phyloP scores from a whole-genome alignment of 2,113 vertebrate genomes.

The Hydropotes inermis region DNA sequence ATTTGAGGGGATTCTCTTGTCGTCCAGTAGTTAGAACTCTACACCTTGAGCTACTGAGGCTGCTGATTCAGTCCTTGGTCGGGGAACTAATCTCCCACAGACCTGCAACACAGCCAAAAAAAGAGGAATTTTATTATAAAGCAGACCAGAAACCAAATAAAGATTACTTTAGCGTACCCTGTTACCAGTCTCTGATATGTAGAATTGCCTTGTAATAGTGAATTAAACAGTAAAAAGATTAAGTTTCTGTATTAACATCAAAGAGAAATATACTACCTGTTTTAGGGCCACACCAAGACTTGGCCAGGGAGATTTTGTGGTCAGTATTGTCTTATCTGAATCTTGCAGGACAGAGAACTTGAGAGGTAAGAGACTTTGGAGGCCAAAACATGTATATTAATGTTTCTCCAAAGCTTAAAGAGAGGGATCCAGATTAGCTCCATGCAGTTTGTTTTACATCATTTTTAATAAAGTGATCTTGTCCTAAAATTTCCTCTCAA shows the following conservation, averaged over 20 bases:
- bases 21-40: background rate
- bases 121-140: background rate
- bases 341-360: background rate
- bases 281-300: background rate
- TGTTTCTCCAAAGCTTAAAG: background rate
- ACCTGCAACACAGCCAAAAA: background rate
- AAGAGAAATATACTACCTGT: background rate
- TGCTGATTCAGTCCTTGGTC: background rate
- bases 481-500: background rate
- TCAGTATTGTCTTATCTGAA: background rate
- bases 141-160: background rate
- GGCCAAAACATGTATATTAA: background rate
- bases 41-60: background rate
- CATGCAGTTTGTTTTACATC: background rate
- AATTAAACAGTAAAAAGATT: background rate
- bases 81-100: background rate
- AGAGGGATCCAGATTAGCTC: background rate
- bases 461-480: slow-evolving; percentile 14
- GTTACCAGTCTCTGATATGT: background rate
- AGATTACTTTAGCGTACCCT: background rate
- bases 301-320: background rate
- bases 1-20: background rate
- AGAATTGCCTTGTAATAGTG: background rate
- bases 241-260: background rate
- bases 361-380: background rate